Evolutionary conservation across 2,797 vertebrate species (phyloP).

Genomic region (Cuniculus paca): DNA sequence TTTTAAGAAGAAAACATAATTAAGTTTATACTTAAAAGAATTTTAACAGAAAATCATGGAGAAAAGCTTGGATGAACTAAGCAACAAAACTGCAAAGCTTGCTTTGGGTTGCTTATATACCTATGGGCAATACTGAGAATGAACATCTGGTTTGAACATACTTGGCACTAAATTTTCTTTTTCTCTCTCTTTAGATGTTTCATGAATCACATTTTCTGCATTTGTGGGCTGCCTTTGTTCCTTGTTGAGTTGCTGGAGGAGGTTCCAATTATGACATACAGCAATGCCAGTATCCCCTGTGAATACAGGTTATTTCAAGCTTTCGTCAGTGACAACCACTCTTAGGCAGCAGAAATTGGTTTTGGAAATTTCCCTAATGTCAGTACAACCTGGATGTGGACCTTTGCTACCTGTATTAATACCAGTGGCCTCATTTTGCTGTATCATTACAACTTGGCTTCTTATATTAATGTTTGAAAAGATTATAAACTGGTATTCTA

Average conservation of each 20-base stretch:
- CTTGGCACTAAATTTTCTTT: conserved; percentile 73
- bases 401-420: conserved; percentile 94
- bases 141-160: conserved; percentile 25
- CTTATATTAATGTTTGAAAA: conserved; percentile 93
- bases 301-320: conserved; percentile 95
- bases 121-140: not conserved
- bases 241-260: conserved; percentile 92
- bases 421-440: conserved; percentile 96
- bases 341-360: conserved; percentile 94
- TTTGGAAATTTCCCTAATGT: conserved; percentile 95
- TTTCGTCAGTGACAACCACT: conserved; percentile 94
- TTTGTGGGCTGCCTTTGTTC: conserved; percentile 90
- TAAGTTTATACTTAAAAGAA: conserved; percentile 31
- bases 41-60: conserved; percentile 26
- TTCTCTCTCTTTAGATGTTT: conserved; percentile 88
- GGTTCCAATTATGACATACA: conserved; percentile 93
- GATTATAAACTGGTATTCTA: conserved; percentile 95
- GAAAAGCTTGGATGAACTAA: not conserved
- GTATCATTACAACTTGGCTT: conserved; percentile 96
- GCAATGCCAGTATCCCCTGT: conserved; percentile 94
- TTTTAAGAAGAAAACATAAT: conserved; percentile 48
- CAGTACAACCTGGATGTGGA: conserved; percentile 92
- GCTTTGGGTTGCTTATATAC: conserved; percentile 57
- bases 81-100: conserved; percentile 3
- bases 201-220: conserved; percentile 90